phyloP scores from a whole-genome alignment of 1,140 invertebrate genomes.

The Neelides sp. region DNA sequence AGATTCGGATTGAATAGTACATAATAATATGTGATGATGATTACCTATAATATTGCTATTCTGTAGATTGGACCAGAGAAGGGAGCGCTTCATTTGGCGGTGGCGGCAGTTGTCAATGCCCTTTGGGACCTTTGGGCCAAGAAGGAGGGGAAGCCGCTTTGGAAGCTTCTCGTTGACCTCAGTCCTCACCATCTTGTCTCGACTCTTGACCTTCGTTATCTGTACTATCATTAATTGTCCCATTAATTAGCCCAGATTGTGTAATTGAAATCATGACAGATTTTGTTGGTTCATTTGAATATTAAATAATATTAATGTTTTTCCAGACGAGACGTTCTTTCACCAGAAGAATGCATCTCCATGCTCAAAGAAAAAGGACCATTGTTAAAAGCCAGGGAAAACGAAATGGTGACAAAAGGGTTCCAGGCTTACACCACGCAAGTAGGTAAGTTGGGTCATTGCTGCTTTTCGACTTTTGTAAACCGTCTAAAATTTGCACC shows the following conservation, averaged over 20 bases:
- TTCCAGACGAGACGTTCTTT: conserved; percentile 63
- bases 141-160: conserved; percentile 69
- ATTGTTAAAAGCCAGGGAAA: conserved; percentile 39
- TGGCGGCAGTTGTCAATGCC: conserved; percentile 75
- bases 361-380: conserved; percentile 51
- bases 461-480: background rate
- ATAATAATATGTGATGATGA: background rate
- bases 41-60: background rate
- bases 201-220: conserved; percentile 73
- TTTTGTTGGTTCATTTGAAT: too few species aligned
- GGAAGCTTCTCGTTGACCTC: conserved; percentile 70
- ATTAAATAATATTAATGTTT: background rate
- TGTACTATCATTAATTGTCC: conserved; percentile 48
- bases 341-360: conserved; percentile 62
- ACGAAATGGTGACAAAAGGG: conserved; percentile 45
- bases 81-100: conserved; percentile 74
- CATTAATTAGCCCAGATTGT: too few species aligned
- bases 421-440: conserved; percentile 60
- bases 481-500: background rate
- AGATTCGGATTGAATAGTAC: background rate
- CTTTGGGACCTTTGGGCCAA: conserved; percentile 85
- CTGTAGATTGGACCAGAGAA: conserved; percentile 76
- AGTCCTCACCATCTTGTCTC: conserved; percentile 67
- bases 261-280: too few species aligned
- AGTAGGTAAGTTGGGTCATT: conserved; percentile 31